Base-by-base conservation (phyloP, 2,113 vertebrate species). In the Oplegnathus fasciatus region DNA sequence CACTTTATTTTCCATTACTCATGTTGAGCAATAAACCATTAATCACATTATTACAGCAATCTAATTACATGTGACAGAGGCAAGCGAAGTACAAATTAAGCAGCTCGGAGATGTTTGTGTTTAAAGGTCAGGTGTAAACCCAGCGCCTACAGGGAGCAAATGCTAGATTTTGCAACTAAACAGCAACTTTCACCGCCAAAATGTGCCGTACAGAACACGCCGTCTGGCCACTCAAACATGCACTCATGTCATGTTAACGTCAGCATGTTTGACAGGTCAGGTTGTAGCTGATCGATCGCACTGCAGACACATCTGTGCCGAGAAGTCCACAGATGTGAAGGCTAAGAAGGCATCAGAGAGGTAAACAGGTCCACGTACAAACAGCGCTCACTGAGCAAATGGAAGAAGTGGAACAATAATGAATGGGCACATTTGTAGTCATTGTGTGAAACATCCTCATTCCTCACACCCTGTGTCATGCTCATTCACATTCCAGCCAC, bases 401-500 rank as follows among this genome's bases (percentile, higher is more conserved):
- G 61, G 67, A 75, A 79, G 50, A 89, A 70, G 78, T 30, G 61
- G 75, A 78, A 54, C 75, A 73, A 68, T 91, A 91, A 92, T 89
- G 87, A 90, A 90, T 40, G 80, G 72, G 64, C 61, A 17, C 86
- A 92, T 93, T 90, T 93, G 89, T 85, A 92, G 89, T 91, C 91
- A 80, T 77, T 87, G 86, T 89, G 86, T 65, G 87, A 92, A 90
- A 90, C 81, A 85, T 90, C 71, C 80, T 67, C 68, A 85, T 87
- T 83, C 78, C 81, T 85, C 86, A 78, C 79, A 62, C 22, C 68
- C 40, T 26, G 66, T 73, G 67, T 79, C 84, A 57, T 18, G 66
- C 83, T 91, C 86, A 91, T 92, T 92, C 86, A 71, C 92, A 93
- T 92, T 91, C 89, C 28, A 77, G 42, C 79, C 89, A 89, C 86